These are phyloP conservation scores for Agapetus fuscipes DNA, from an alignment of 2,888 invertebrate genomes.

Conservation along the genomic window DNA sequence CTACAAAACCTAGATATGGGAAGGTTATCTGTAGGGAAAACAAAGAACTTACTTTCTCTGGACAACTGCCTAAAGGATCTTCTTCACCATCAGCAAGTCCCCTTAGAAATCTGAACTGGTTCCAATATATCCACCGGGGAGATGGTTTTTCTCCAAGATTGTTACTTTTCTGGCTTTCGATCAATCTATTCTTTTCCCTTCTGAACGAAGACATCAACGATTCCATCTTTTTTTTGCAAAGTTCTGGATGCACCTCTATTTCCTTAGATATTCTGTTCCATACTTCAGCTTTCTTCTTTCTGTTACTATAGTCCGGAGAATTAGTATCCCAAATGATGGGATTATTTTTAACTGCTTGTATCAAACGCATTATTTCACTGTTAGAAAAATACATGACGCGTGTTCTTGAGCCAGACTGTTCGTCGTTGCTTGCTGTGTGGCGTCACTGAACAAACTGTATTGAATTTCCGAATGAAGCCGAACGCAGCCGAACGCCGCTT, in stretches of 20 bases:
- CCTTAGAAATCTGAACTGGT: slow-evolving; percentile 15
- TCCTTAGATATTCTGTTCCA: slow-evolving; percentile 14
- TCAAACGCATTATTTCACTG: slow-evolving; percentile 10
- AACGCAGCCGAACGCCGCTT: no score
- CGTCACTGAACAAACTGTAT: not conserved
- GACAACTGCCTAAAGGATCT: slow-evolving; percentile 17
- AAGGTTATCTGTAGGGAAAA: no score
- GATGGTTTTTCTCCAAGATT: not conserved
- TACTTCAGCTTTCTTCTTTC: slow-evolving; percentile 10
- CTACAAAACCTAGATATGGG: no score
- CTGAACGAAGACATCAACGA: slow-evolving; percentile 15
- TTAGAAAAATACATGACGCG: slow-evolving; percentile 15
- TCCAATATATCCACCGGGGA: slow-evolving; percentile 18
- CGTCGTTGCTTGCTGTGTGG: not conserved
- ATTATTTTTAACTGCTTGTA: slow-evolving; percentile 12
- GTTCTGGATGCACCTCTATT: slow-evolving; percentile 17
- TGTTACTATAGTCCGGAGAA: slow-evolving; percentile 6
- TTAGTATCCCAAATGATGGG: slow-evolving; percentile 14
- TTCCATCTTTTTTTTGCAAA: slow-evolving; percentile 17
- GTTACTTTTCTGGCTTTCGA: slow-evolving; percentile 4
- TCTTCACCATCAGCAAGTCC: slow-evolving; percentile 15
- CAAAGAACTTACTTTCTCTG: slow-evolving; percentile 12
- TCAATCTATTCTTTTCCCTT: slow-evolving; percentile 11
- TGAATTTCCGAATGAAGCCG: not conserved
- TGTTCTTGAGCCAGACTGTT: not conserved